Conservation (phyloP, 1,140 invertebrate genomes). For the Drosophila auraria region DNA sequence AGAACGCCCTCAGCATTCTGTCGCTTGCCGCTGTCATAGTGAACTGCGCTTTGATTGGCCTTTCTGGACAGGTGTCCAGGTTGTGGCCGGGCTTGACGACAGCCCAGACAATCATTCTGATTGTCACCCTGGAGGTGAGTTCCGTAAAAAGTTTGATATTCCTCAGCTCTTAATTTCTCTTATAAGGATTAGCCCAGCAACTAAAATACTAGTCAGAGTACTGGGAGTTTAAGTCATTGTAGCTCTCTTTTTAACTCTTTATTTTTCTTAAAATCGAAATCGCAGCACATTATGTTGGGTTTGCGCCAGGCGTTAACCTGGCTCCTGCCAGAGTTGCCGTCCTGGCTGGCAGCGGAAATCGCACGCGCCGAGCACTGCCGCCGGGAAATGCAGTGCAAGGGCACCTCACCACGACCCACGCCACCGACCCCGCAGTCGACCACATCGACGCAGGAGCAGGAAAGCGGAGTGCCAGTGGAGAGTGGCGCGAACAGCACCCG, state of each 20-base stretch:
- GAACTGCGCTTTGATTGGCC: slow-evolving; percentile 96
- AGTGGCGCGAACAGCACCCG: slow-evolving; percentile 62
- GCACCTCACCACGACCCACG: slow-evolving; percentile 80
- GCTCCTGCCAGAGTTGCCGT: slow-evolving; percentile 96
- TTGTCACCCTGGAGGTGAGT: slow-evolving; percentile 92
- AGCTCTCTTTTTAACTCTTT: too few relatives aligned
- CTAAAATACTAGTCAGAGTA: too few relatives aligned
- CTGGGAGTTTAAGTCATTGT: too few relatives aligned
- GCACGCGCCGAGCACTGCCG: slow-evolving; percentile 93
- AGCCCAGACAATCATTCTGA: slow-evolving; percentile 93
- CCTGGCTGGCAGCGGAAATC: slow-evolving; percentile 95
- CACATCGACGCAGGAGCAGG: slow-evolving; percentile 81
- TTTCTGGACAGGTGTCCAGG: slow-evolving; percentile 95
- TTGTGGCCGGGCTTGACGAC: slow-evolving; percentile 94
- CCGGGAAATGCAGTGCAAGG: slow-evolving; percentile 88
- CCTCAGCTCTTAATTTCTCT: not conserved
- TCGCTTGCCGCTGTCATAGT: slow-evolving; percentile 96
- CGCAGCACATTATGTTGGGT: slow-evolving; percentile 94
- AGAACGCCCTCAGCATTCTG: slow-evolving; percentile 97
- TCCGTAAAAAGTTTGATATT: not conserved
- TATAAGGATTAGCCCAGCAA: not conserved
- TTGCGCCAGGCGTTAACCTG: slow-evolving; percentile 90
- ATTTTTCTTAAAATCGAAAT: not conserved
- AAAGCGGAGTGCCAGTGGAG: slow-evolving; percentile 46
- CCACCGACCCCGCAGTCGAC: slow-evolving; percentile 84